These are phyloP conservation scores for Calameuta pallipes DNA, from an alignment of 2,888 invertebrate species.

Conservation along the genomic window DNA sequence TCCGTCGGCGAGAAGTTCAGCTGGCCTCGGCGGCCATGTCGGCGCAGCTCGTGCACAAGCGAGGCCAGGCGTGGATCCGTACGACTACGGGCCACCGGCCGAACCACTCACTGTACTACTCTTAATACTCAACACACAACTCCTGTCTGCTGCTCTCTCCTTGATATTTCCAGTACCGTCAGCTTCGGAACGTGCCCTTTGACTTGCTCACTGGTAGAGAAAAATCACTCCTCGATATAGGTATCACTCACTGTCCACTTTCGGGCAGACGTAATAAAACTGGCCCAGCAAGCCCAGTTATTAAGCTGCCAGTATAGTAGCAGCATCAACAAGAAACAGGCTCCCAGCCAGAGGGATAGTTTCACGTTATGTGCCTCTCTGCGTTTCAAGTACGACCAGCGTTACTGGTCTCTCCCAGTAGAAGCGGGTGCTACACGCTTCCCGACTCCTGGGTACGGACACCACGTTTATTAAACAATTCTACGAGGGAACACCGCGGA, in stretches of 20 bases:
- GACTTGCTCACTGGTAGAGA: not conserved
- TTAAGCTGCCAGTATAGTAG: not conserved
- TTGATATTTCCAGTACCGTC: not conserved
- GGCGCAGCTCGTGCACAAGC: constrained; percentile 37
- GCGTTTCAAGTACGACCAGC: not conserved
- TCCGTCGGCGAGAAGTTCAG: constrained; percentile 48
- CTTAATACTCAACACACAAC: not conserved
- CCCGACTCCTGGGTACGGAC: not conserved
- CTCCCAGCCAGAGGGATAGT: not conserved
- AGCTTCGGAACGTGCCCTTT: not conserved
- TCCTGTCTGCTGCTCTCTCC: not conserved
- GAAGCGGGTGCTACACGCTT: not conserved
- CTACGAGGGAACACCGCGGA: not conserved
- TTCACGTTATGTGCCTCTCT: not conserved
- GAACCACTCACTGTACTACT: constrained; percentile 6
- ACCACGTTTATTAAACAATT: not conserved
- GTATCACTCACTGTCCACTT: not conserved
- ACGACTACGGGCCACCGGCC: constrained; percentile 6
- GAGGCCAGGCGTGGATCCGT: constrained; percentile 6
- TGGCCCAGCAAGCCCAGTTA: not conserved
- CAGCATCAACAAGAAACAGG: not conserved
- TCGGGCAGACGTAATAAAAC: not conserved
- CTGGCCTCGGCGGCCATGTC: constrained; percentile 64
- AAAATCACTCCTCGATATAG: not conserved
- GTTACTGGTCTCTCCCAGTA: not conserved